Evolutionary conservation across 2,113 vertebrate genomes (phyloP), one percentile per base, ranked within the genome.

Genomic region (Megalops atlanticus): DNA sequence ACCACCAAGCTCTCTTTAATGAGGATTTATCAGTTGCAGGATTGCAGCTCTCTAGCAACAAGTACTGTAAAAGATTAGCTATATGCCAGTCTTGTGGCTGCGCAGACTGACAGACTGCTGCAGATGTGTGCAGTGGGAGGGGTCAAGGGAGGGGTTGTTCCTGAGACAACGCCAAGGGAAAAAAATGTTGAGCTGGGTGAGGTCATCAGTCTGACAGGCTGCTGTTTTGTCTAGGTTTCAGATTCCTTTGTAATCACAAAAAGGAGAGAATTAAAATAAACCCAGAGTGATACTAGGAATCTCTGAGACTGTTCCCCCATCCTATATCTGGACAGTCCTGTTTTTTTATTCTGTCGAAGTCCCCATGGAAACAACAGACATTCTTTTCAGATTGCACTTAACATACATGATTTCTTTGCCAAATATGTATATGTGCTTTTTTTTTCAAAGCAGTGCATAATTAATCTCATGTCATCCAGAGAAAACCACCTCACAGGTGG

Each of bases 181-280:
- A 35, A 83, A 10, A 58, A 74, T 33, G 31, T 78, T 75, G 58
- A 83, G 58, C 75, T 41, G 70, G 39, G 54, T 84, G 71, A 79
- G 49, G 77, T 83, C 81, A 78, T 81, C 81, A 47, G 81, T 58
- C 70, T 79, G 72, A 70, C 68, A 71, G 47, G 40, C 77, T 69
- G 81, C 74, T 80, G 78, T 84, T 86, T 83, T 80, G 83, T 80
- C 81, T 83, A 43, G 58, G 76, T 79, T 81, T 80, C 64, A 52
- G 54, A 82, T 84, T 84, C 81, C 75, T 73, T 69, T 81, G 69
- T 68, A 79, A 80, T 78, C 73, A 40, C 47, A 81, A 73, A 79
- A 72, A 76, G 43, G 58, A 12, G 64, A 12, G 15, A 33, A 15
- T 47, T 36, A 77, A 52, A 8, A 69, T 41, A 3, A 64, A 69